These are phyloP conservation scores for Echinometra lucunter DNA, from an alignment of 53 echinoderm and acorn worm genomes.

Conservation along the genomic window DNA sequence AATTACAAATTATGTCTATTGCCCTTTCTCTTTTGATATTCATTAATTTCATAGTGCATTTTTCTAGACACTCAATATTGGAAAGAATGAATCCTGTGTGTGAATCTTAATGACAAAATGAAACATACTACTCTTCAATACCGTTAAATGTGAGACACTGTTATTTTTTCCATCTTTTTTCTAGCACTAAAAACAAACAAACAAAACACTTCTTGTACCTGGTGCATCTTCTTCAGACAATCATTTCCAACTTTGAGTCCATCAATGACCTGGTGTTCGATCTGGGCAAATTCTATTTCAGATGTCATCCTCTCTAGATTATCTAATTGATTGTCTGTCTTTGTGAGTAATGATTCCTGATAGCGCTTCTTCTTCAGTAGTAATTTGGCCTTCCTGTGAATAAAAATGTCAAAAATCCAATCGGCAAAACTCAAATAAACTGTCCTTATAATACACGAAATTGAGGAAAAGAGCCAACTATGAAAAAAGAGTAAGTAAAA, in stretches of 20 bases:
- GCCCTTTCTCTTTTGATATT: no score
- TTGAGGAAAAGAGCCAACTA: no score
- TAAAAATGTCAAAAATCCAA: neutral
- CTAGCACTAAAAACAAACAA: no score
- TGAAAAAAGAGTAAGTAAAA: no score
- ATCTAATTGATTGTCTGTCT: slow-evolving; percentile 90
- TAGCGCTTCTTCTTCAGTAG: slow-evolving; percentile 97
- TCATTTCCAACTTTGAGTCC: slow-evolving; percentile 96
- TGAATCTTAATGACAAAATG: no score
- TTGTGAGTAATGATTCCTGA: slow-evolving; percentile 90
- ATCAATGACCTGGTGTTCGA: slow-evolving; percentile 90
- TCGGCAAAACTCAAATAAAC: neutral
- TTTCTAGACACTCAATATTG: no score
- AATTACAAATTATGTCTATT: no score
- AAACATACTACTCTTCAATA: neutral
- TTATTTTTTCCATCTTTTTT: no score
- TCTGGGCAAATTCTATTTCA: slow-evolving; percentile 93
- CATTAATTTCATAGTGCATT: no score
- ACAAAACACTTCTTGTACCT: no score
- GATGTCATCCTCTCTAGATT: slow-evolving; percentile 90
- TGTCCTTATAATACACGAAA: neutral
- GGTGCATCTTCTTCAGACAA: slow-evolving; percentile 97
- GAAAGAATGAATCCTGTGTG: no score
- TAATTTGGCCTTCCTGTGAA: slow-evolving; percentile 81
- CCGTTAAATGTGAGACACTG: neutral